Conservation (phyloP, 2,888 invertebrate species). For the Chaetogeoica ovagalla region DNA sequence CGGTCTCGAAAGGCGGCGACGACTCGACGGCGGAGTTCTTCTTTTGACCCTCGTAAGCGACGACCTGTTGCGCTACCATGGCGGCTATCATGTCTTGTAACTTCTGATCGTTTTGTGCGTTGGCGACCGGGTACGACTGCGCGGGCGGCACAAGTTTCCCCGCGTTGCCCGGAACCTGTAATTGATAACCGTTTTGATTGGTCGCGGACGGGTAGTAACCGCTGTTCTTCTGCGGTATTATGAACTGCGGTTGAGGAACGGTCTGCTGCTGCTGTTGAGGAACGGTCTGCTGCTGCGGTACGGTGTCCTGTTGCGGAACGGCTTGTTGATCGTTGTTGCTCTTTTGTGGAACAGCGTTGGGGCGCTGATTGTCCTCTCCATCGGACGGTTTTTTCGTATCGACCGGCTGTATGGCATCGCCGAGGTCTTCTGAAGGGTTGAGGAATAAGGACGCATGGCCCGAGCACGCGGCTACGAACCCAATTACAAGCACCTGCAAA, state of each 20-base stretch:
- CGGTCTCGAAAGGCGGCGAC: constrained; percentile 50
- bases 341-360: constrained; percentile 32
- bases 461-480: constrained; percentile 35
- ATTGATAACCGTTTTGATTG: constrained; percentile 58
- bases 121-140: not conserved
- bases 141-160: constrained; percentile 56
- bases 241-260: constrained; percentile 57
- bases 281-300: constrained; percentile 59
- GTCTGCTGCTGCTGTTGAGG: too few species aligned
- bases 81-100: constrained; percentile 60
- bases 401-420: constrained; percentile 25
- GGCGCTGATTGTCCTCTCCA: constrained; percentile 12
- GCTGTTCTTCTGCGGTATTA: constrained; percentile 60
- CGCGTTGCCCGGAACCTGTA: constrained; percentile 42
- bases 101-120: constrained; percentile 48
- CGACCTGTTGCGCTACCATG: constrained; percentile 60
- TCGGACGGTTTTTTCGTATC: too few species aligned
- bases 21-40: constrained; percentile 42
- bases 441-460: constrained; percentile 42
- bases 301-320: constrained; percentile 59
- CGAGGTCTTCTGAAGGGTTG: not conserved
- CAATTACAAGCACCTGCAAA: constrained; percentile 46
- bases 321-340: constrained; percentile 54
- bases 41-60: constrained; percentile 59
- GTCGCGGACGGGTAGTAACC: constrained; percentile 62